These are phyloP conservation scores for Zygaena filipendulae DNA, from an alignment of 2,888 invertebrate species.

Conservation along the genomic window DNA sequence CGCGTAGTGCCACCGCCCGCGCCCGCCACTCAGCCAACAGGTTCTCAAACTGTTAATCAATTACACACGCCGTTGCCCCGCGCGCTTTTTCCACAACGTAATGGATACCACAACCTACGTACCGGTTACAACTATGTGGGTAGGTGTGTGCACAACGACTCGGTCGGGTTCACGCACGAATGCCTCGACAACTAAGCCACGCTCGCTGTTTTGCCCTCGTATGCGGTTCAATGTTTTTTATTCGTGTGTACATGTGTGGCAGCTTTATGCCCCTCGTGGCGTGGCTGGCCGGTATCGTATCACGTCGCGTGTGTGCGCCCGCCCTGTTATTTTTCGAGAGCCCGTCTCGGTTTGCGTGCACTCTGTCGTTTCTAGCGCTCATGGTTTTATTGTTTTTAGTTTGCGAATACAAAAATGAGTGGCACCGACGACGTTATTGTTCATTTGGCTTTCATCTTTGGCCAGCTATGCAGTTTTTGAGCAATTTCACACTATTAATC, in stretches of 20 bases:
- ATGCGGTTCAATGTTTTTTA: not conserved
- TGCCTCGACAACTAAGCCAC: constrained; percentile 40
- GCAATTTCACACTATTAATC: not conserved
- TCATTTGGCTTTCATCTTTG: constrained; percentile 33
- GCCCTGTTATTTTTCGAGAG: constrained; percentile 52
- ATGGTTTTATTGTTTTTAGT: constrained; percentile 56
- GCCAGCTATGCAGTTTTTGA: not conserved
- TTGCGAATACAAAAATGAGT: constrained; percentile 47
- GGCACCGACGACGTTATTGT: constrained; percentile 41
- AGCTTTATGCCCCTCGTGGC: no score
- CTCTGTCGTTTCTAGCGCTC: constrained; percentile 46
- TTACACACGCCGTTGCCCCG: constrained; percentile 49
- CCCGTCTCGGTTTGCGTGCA: constrained; percentile 49
- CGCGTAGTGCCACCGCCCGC: no score
- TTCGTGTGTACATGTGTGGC: no score
- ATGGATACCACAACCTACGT: constrained; percentile 53
- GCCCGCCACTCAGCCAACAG: constrained; percentile 31
- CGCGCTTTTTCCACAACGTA: constrained; percentile 54
- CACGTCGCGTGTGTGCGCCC: not conserved
- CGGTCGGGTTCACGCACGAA: constrained; percentile 49
- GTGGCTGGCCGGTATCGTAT: constrained; percentile 7
- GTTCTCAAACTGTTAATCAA: constrained; percentile 59
- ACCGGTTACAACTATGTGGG: constrained; percentile 35
- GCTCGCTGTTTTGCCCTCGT: constrained; percentile 12
- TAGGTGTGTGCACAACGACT: constrained; percentile 23